Evolutionary conservation across 2,797 vertebrate genomes (phyloP).

Genomic region (Periparus ater): DNA sequence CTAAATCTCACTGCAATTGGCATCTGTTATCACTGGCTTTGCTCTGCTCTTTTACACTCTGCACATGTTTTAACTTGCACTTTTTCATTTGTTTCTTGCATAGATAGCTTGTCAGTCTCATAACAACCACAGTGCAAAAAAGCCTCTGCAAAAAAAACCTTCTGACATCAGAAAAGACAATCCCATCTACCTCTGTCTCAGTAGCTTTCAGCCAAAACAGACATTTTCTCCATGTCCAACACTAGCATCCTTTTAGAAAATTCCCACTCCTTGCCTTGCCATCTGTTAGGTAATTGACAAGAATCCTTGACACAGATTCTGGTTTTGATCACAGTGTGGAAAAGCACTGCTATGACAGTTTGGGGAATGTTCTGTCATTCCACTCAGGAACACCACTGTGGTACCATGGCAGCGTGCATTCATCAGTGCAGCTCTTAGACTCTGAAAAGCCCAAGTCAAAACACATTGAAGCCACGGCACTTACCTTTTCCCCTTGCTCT

Average conservation of each 20-base stretch:
- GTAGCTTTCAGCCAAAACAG: background rate
- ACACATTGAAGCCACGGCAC: fast-evolving
- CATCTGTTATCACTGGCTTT: background rate
- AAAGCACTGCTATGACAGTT: fast-evolving
- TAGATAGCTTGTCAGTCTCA: fast-evolving
- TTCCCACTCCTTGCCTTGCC: fast-evolving
- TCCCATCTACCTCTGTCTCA: background rate
- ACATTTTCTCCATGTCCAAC: background rate
- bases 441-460: background rate
- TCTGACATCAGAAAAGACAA: background rate
- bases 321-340: background rate
- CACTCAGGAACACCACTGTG: background rate
- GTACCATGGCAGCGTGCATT: fast-evolving
- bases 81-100: background rate
- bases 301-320: background rate
- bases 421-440: fast-evolving
- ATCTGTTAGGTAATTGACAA: background rate
- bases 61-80: background rate
- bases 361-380: fast-evolving
- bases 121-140: fast-evolving
- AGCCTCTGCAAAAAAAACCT: background rate
- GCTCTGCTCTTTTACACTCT: background rate
- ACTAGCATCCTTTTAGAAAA: background rate
- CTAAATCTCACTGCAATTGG: fast-evolving
- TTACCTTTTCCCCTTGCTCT: constrained; percentile 94